phyloP scores from a whole-genome alignment of 2,113 vertebrate genomes.

The Dendrocopos noguchii region DNA sequence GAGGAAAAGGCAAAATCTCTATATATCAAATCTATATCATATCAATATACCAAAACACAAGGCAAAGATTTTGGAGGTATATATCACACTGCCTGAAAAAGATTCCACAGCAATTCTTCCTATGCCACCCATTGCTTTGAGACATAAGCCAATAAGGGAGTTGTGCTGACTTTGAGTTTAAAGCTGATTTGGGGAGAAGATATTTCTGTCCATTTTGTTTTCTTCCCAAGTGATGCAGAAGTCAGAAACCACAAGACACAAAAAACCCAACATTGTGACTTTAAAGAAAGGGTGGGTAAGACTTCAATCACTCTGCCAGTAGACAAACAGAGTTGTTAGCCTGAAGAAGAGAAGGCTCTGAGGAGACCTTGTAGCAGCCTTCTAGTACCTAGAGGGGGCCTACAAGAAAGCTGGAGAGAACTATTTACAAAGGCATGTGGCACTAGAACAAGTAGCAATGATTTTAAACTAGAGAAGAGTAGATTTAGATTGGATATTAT shows the following conservation, averaged over 20 bases:
- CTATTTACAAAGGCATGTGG: too few relatives aligned
- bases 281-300: background rate
- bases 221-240: background rate
- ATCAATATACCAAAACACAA: background rate
- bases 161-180: background rate
- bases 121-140: rapidly evolving
- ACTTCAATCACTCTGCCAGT: background rate
- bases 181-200: background rate
- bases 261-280: rapidly evolving
- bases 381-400: too few relatives aligned
- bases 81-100: background rate
- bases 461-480: too few relatives aligned
- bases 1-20: background rate
- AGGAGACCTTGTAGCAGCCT: too few relatives aligned
- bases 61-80: background rate
- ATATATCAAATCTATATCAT: too few relatives aligned
- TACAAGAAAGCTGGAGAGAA: too few relatives aligned
- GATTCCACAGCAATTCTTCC: background rate
- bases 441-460: too few relatives aligned
- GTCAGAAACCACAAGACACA: background rate
- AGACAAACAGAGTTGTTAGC: too few relatives aligned
- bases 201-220: background rate
- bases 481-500: too few relatives aligned
- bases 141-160: background rate
- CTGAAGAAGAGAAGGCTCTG: too few relatives aligned